A percentile compares a stretch with the other conserved stretches of the same genome.
Evolutionary conservation across 2,113 vertebrate genomes (phyloP).

Genomic region (Oncorhynchus tshawytscha): DNA sequence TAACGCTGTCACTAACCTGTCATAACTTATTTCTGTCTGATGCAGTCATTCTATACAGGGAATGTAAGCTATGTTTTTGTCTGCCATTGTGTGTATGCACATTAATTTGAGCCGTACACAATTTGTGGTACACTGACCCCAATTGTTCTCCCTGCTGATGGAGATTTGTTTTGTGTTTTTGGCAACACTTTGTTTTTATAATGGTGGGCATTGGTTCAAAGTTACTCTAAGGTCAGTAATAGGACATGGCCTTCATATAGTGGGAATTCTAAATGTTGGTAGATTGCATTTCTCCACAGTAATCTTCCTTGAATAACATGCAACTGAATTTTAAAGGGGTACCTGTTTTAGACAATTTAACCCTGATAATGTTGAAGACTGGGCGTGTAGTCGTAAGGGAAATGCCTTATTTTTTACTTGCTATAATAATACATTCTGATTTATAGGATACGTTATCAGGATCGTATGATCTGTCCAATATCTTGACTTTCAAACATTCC

Average conservation of each 20-base stretch:
- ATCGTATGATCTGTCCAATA: not conserved
- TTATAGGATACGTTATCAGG: too few species aligned
- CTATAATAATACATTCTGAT: not conserved
- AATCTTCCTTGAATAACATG: not conserved
- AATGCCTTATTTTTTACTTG: not conserved
- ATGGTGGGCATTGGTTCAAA: not conserved
- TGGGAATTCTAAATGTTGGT: not conserved
- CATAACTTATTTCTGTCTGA: not conserved
- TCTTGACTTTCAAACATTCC: conserved; percentile 4
- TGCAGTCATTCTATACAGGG: not conserved
- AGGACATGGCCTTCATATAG: not conserved
- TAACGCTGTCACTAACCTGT: not conserved
- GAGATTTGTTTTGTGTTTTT: not conserved
- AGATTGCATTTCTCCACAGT: not conserved
- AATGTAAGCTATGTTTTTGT: not conserved
- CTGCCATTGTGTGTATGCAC: not conserved
- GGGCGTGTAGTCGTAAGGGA: not conserved
- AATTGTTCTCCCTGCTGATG: not conserved
- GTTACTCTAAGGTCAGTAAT: not conserved
- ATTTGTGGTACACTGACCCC: too few species aligned
- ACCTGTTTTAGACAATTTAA: not conserved
- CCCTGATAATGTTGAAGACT: not conserved
- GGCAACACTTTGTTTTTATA: not conserved
- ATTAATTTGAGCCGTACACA: not conserved
- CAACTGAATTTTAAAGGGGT: not conserved